Conservation (phyloP, 1,140 invertebrate species). For the Condylostylus longicornis region DNA sequence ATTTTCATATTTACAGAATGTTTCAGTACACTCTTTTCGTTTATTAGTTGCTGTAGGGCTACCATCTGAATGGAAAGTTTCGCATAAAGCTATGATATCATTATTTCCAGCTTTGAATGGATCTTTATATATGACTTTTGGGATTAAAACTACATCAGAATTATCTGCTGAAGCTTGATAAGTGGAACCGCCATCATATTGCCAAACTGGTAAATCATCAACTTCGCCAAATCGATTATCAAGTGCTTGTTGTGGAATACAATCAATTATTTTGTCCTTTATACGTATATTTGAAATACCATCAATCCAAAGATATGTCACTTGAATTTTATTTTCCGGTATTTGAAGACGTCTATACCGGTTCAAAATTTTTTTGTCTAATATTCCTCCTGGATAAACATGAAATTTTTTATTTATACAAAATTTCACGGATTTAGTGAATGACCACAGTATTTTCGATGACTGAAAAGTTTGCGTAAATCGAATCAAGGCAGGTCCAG, state of each 20-base stretch:
- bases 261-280: constrained; percentile 73
- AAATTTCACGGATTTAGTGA: no score
- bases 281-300: constrained; percentile 72
- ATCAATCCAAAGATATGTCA: constrained; percentile 91
- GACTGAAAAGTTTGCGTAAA: no score
- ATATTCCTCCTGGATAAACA: constrained; percentile 51
- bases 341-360: constrained; percentile 54
- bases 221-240: constrained; percentile 33
- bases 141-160: constrained; percentile 72
- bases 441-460: no score
- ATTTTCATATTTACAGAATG: constrained; percentile 16
- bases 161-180: constrained; percentile 58
- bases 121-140: constrained; percentile 72
- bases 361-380: constrained; percentile 53
- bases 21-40: constrained; percentile 18
- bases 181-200: constrained; percentile 80
- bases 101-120: constrained; percentile 74
- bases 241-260: constrained; percentile 47
- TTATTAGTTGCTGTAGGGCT: constrained; percentile 37
- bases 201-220: constrained; percentile 74
- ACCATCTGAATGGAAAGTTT: constrained; percentile 52
- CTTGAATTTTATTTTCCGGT: constrained; percentile 56
- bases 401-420: no score
- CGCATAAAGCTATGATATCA: constrained; percentile 70
- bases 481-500: no score